These are phyloP conservation scores for Perdita meconis DNA, from an alignment of 2,888 invertebrate genomes.

Conservation along the genomic window DNA sequence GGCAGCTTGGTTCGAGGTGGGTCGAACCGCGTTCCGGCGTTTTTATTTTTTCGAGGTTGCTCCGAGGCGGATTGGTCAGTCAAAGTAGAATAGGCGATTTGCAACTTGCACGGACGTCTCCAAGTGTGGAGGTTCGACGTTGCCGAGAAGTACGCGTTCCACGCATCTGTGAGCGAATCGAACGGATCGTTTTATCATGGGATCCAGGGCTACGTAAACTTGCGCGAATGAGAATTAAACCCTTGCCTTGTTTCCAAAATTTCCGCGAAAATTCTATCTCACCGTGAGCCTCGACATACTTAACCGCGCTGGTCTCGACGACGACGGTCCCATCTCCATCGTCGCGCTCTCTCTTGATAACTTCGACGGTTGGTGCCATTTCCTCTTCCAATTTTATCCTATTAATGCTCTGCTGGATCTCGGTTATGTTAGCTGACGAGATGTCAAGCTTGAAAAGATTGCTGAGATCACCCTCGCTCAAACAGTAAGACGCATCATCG, in stretches of 20 bases:
- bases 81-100: slow-evolving; percentile 86
- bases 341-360: slow-evolving; percentile 62
- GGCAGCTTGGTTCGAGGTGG: slow-evolving; percentile 54
- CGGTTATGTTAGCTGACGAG: slow-evolving; percentile 61
- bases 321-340: slow-evolving; percentile 55
- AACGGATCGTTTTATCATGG: not conserved
- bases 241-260: slow-evolving; percentile 43
- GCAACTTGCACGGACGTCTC: slow-evolving; percentile 87
- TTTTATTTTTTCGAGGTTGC: slow-evolving; percentile 5
- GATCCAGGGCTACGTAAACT: not conserved
- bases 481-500: slow-evolving; percentile 54
- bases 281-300: slow-evolving; percentile 73
- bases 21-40: slow-evolving; percentile 7
- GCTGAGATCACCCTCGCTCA: slow-evolving; percentile 64
- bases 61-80: slow-evolving; percentile 16
- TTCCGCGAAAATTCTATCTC: slow-evolving; percentile 68
- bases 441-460: slow-evolving; percentile 71
- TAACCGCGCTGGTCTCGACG: slow-evolving; percentile 52
- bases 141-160: slow-evolving; percentile 36
- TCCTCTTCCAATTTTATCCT: slow-evolving; percentile 70
- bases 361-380: slow-evolving; percentile 62
- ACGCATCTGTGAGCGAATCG: slow-evolving; percentile 43
- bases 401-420: slow-evolving; percentile 72
- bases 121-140: slow-evolving; percentile 85
- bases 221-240: not conserved